Evolutionary conservation across 2,113 vertebrate species (phyloP).

Genomic region (Cephalopholis sonnerati): DNA sequence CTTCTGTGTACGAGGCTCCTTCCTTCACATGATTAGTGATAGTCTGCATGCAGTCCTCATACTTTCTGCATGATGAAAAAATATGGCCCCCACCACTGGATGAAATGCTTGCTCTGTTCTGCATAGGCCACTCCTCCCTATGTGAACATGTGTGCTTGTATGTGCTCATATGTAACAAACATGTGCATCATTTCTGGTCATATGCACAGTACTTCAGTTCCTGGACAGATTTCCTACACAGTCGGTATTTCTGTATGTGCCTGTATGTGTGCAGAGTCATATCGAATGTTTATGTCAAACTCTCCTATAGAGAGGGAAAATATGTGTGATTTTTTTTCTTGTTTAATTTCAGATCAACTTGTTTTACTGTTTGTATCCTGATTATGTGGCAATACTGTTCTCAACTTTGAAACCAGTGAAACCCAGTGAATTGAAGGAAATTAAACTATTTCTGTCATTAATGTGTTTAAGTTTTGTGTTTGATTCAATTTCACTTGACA

Average conservation of each 20-base stretch:
- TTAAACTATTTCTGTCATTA: too few species aligned
- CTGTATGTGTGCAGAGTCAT: background rate
- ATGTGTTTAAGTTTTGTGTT: too few species aligned
- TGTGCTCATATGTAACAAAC: background rate
- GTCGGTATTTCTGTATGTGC: background rate
- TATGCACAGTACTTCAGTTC: background rate
- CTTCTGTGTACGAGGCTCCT: conserved; percentile 50
- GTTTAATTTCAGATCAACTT: background rate
- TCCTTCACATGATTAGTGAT: conserved; percentile 61
- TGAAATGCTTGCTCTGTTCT: conserved; percentile 45
- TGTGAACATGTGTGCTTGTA: conserved; percentile 6
- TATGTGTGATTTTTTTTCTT: too few species aligned
- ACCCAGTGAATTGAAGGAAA: background rate
- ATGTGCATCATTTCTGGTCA: background rate
- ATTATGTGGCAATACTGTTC: background rate
- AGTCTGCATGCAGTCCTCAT: conserved; percentile 40
- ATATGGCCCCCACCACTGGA: background rate
- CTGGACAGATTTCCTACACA: conserved; percentile 14
- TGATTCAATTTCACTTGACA: background rate
- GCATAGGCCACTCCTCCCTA: background rate
- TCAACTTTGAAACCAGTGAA: background rate
- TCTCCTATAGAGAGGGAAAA: background rate
- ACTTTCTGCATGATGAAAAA: conserved; percentile 50
- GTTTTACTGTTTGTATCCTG: background rate
- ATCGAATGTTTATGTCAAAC: background rate